Evolutionary conservation across 2,888 invertebrate genomes (phyloP).

Genomic region (Scaptomyza flava): DNA sequence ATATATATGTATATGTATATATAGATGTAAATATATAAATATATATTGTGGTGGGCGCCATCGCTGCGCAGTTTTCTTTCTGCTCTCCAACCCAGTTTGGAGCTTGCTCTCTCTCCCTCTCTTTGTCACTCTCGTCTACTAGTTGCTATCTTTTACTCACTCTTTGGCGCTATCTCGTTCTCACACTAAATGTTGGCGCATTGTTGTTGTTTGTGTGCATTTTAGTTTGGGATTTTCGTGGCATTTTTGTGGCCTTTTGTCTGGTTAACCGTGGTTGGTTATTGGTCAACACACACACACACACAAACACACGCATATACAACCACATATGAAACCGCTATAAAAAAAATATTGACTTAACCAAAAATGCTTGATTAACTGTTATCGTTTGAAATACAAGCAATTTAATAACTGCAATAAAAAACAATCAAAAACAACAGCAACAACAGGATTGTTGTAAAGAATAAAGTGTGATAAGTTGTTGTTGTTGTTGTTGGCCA

Average conservation of each 20-base stretch:
- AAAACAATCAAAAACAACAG: slow-evolving; percentile 21
- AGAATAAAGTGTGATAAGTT: slow-evolving; percentile 13
- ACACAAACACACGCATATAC: slow-evolving; percentile 25
- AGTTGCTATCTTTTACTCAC: slow-evolving; percentile 7
- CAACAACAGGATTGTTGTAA: slow-evolving; percentile 22
- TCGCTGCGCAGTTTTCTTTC: slow-evolving; percentile 62
- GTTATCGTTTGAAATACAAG: slow-evolving; percentile 64
- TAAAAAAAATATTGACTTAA: slow-evolving; percentile 82
- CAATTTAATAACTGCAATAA: slow-evolving; percentile 60
- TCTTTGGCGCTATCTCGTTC: neutral
- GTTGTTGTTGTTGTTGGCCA: neutral
- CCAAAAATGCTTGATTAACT: slow-evolving; percentile 81
- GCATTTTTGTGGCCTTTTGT: slow-evolving; percentile 84
- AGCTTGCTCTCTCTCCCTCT: slow-evolving; percentile 20
- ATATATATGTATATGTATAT: too few species aligned
- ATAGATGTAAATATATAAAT: neutral
- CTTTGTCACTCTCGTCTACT: slow-evolving; percentile 3
- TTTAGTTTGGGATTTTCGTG: slow-evolving; percentile 84
- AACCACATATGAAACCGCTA: slow-evolving; percentile 66
- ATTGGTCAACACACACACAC: slow-evolving; percentile 73
- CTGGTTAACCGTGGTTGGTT: slow-evolving; percentile 84
- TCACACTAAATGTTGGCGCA: slow-evolving; percentile 27
- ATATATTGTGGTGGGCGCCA: slow-evolving; percentile 31
- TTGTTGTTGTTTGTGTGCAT: slow-evolving; percentile 71
- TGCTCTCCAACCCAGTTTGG: slow-evolving; percentile 48